Percentiles rank a stretch among this genome's conserved stretches.
phyloP scores from a whole-genome alignment of 2,113 vertebrate genomes.

The Phyllostomus discolor region DNA sequence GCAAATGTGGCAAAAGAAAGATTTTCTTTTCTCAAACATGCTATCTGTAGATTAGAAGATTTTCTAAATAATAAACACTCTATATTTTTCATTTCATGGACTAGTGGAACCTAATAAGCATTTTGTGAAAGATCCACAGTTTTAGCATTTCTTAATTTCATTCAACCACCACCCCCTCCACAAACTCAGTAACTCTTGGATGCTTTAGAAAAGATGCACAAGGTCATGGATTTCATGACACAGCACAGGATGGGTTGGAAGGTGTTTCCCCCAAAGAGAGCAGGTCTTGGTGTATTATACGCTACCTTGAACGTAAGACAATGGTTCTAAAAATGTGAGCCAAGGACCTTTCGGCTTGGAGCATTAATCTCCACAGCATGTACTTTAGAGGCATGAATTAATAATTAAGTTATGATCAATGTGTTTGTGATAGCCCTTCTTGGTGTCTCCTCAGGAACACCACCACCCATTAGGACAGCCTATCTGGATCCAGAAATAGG shows the following conservation, averaged over 20 bases:
- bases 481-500: constrained; percentile 49
- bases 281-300: background rate
- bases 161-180: background rate
- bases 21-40: background rate
- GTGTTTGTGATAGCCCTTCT: constrained; percentile 62
- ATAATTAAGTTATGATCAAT: constrained; percentile 72
- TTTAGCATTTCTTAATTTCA: background rate
- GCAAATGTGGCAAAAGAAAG: background rate
- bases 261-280: background rate
- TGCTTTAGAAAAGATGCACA: background rate
- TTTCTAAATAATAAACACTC: background rate
- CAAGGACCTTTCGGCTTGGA: constrained; percentile 40
- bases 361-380: constrained; percentile 57
- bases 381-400: constrained; percentile 74
- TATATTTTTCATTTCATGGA: background rate
- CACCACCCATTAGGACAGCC: constrained; percentile 34
- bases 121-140: background rate
- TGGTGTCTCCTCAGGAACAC: constrained; percentile 56
- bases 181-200: background rate
- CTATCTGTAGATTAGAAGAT: background rate
- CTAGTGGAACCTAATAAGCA: background rate
- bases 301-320: constrained; percentile 34
- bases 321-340: constrained; percentile 55
- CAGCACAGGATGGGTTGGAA: background rate
- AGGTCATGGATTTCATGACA: background rate